Evolutionary conservation across 2,888 invertebrate genomes (phyloP).

Genomic region (Belgica antarctica): DNA sequence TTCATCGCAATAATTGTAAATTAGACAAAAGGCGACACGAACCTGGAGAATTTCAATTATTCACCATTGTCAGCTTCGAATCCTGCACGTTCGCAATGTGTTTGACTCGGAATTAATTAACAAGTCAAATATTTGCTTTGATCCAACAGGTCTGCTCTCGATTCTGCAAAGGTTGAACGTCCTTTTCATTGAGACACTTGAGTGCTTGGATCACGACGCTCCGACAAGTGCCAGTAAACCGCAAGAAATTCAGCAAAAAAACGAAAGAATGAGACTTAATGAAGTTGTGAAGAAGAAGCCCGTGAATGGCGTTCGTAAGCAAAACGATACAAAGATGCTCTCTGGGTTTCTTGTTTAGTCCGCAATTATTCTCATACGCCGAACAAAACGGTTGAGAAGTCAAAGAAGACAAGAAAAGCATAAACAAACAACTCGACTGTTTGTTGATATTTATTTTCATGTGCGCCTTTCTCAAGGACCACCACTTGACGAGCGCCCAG

Average conservation of each 20-base stretch:
- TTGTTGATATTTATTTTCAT: constrained; percentile 23
- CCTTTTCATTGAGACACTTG: constrained; percentile 11
- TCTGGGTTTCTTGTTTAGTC: neutral
- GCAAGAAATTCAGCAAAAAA: neutral
- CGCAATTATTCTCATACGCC: neutral
- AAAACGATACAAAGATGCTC: constrained; percentile 4
- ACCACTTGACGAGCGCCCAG: constrained; percentile 19
- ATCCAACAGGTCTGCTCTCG: too few relatives aligned
- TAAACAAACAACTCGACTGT: constrained; percentile 35
- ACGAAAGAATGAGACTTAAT: too few relatives aligned
- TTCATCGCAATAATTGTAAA: too few relatives aligned
- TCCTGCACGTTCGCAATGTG: too few relatives aligned
- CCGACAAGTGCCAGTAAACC: constrained; percentile 1
- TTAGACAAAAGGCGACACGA: too few relatives aligned
- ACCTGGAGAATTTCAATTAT: too few relatives aligned
- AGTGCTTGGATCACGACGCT: neutral
- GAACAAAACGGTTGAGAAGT: neutral
- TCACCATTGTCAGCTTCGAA: too few relatives aligned
- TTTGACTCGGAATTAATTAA: too few relatives aligned
- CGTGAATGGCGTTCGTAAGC: neutral
- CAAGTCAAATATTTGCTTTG: too few relatives aligned
- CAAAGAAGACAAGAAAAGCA: neutral
- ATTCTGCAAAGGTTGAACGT: neutral
- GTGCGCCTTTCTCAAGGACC: neutral
- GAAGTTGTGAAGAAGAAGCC: too few relatives aligned